These are phyloP conservation scores for Oceanites oceanicus DNA, from an alignment of 2,113 vertebrate genomes.

Conservation along the genomic window DNA sequence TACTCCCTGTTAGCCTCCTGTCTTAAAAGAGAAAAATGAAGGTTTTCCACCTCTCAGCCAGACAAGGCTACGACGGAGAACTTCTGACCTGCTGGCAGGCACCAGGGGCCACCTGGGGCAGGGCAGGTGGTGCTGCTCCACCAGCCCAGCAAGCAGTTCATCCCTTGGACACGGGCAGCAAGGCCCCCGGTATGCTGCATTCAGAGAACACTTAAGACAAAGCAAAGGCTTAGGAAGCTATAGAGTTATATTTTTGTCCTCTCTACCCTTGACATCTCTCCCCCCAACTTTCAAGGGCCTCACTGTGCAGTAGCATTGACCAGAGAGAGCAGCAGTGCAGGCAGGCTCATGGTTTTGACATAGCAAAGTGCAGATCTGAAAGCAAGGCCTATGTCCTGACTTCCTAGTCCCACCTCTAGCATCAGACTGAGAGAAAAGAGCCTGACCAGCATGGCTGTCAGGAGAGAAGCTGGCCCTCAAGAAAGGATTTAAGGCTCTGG, in stretches of 20 bases:
- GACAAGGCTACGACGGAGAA: rapidly evolving
- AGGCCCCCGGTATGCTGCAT: rapidly evolving
- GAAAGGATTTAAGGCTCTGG: not conserved
- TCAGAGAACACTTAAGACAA: not conserved
- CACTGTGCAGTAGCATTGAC: not conserved
- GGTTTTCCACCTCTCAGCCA: not conserved
- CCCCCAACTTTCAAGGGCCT: not conserved
- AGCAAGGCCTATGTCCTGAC: not conserved
- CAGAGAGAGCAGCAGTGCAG: not conserved
- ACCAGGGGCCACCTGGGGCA: not conserved
- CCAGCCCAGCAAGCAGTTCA: not conserved
- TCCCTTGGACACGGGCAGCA: not conserved
- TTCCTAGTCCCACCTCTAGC: not conserved
- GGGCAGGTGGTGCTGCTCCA: not conserved
- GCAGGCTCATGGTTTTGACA: not conserved
- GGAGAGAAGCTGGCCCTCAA: not conserved
- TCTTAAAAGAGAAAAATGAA: not conserved
- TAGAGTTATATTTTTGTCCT: not conserved
- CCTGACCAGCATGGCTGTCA: not conserved
- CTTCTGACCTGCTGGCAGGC: not conserved
- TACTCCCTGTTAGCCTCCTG: not conserved
- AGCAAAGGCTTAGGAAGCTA: not conserved
- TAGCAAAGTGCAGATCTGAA: not conserved
- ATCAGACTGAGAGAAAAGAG: not conserved
- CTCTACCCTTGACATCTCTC: not conserved